These are phyloP conservation scores for Castor canadensis DNA, from an alignment of 2,113 vertebrate species.

Conservation along the genomic window DNA sequence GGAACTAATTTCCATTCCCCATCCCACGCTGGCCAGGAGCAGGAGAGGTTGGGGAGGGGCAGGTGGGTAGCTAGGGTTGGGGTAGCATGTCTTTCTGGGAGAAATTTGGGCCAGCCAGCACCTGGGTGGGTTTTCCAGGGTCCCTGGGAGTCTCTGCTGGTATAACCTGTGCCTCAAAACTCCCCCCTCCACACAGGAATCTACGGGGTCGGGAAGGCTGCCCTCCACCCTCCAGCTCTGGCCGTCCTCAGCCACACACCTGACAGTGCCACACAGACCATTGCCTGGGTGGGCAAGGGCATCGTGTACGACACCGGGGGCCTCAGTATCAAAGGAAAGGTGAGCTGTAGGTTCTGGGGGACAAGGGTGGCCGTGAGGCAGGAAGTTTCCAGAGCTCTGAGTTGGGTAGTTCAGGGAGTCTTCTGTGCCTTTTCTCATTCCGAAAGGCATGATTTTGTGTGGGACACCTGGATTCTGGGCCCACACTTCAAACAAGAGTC, in stretches of 20 bases:
- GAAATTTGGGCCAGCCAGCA: fast-evolving
- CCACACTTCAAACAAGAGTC: neutral
- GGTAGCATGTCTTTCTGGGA: neutral
- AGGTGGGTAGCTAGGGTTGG: fast-evolving
- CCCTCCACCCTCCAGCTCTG: constrained; percentile 93
- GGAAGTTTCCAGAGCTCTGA: neutral
- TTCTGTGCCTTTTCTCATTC: neutral
- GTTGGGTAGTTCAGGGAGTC: neutral
- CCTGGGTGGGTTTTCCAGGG: neutral
- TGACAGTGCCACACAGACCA: constrained; percentile 96
- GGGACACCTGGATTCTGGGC: fast-evolving
- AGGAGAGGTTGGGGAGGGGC: neutral
- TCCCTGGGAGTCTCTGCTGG: neutral
- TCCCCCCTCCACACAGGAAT: constrained; percentile 85
- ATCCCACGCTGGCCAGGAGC: neutral
- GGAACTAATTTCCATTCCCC: neutral
- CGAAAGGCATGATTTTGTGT: fast-evolving
- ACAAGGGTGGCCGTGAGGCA: fast-evolving
- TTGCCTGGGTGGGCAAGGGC: constrained; percentile 99
- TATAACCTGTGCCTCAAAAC: fast-evolving
- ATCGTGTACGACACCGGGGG: constrained; percentile 99
- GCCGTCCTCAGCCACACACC: constrained; percentile 96
- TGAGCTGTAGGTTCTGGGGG: constrained; percentile 66
- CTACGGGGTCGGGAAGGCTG: constrained; percentile 97
- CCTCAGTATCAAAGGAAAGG: constrained; percentile 99